Evolutionary conservation across 2,888 invertebrate species (phyloP), one percentile per base, ranked within the genome.

Genomic region (Scaptomyza flava): DNA sequence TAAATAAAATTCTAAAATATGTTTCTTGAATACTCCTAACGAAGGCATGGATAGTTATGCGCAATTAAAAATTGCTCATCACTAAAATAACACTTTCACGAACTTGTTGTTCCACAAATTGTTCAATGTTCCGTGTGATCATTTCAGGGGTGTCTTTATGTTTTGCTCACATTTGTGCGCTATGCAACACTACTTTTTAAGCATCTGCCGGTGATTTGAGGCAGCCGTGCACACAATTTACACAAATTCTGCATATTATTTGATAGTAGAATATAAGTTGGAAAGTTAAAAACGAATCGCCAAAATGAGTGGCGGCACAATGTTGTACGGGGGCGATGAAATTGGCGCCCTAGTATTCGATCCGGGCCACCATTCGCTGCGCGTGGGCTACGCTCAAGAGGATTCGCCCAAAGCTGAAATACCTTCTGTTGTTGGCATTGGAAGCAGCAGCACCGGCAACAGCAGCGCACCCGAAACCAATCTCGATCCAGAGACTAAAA

Each of bases 341-440:
- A 99, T 99, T 74, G 99, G 99, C 9, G 99, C 99, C 0, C 91
- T 99, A 74, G 99, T 99, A 34, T 98, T 99, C 90, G 99, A 99
- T 92, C 96, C 98, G 8, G 99, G 98, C 0, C 97, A 97, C 81
- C 96, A 96, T 92, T 96, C 97, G 0, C 92, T 96, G 54, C 93
- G 96, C 59, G 96, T 95, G 27, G 97, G 97, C 27, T 97, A 96
- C 93, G 97, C 96, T 17, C 97, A 97, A 88, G 99, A 99, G 91
- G 99, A 99, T 91, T 97, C 98, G n/a, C 99, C 99, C 3, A 99
- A 99, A 93, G 98, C 98, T 2, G 99, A 99, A 93, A 98, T 99
- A 63, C 98, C 99, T 0, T 96, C 98, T 0, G 96, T 96, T 43
- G 96, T 98, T 33, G 99, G 98, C 1, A 95, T 98, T 7, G 95